Base-by-base conservation (phyloP, 1,140 invertebrate genomes). In the Copidosoma floridanum region DNA sequence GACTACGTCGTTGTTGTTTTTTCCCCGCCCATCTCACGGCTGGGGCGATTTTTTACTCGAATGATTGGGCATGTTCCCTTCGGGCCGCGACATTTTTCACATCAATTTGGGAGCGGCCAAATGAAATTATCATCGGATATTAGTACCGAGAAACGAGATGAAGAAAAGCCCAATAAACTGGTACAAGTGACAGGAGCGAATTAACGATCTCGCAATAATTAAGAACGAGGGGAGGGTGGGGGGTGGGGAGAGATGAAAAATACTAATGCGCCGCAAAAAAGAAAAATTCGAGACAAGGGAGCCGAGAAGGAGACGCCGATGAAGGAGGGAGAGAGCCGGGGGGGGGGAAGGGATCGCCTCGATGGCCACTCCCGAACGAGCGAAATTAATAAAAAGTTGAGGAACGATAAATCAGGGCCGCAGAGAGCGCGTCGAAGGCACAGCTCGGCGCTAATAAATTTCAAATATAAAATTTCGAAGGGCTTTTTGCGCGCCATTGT, bases 371-470 rank as follows among this genome's bases (percentile, higher is more conserved):
- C 61, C 38, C 60, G 63, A 71, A 66, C 65, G 67, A 64, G 57
- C 65, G 65, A 71, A 69, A 71, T 71, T 71, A 71, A 69, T 71
- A 71, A 71, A 71, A 71, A 71, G 61, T 68, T 66, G 67, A 69
- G 64, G 64, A 67, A 67, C 69, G 69, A 71, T 71, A 71, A 71
- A 71, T 71, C 69, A n/a, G 68, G 65, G 57, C 62, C 65, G 65
- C 56, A 63, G 59, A 62, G 63, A 58, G 62, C 50, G 29, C 43
- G 35, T 43, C 41, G 26, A 55, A 41, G 21, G n/a, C n/a, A n/a
- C 21, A 12, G n/a, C 27, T 27, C 55, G 58, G 58, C 63, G 63
- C 63, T 65, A 65, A 68, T 68, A 70, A 70, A 67, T 70, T 68
- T 70, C 59, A 68, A 68, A 68, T 68, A 70, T 70, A 64, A 68